Evolutionary conservation across 35 echinoderm and acorn worm genomes (phyloP), one percentile per base, ranked within the genome.

Genomic region (Stichopus chloronotus): DNA sequence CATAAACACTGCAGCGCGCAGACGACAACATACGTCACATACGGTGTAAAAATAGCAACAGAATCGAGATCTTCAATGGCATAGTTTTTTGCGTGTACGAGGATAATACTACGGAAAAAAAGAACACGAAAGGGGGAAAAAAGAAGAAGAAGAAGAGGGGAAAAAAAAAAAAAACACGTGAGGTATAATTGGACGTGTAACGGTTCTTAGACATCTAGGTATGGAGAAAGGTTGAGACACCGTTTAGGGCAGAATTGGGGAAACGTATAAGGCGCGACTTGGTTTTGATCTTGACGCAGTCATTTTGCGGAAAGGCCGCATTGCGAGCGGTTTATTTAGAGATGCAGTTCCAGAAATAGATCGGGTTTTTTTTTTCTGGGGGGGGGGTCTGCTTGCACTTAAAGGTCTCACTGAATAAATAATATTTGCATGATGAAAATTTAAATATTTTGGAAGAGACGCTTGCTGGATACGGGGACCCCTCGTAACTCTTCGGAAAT

Each of bases 11-110:
- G 58, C 87, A 88, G 65, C 87, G 87, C 11, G 87, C 57, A 88
- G 87, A 88, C 87, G 87, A 88, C 87, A 63, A 63, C 59, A 58
- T 88, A 88, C 87, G 87, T 88, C 87, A 88, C 87, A 72, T 22
- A 88, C 58, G 87, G 65, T 88, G 55, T 72, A 72, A 88, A 69
- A 25, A 88, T 63, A 88, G 87, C 87, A 22, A 63, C 59, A 9
- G 87, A 6, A 52, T 10, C 12, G 43, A 72, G 59, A 72, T 52
- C 59, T 63, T 72, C 87, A 88, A 88, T 72, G 58, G 21, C 56
- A 88, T 72, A 72, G 60, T 88, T 88, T 53, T 88, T 9, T n/a
- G 53, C n/a, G n/a, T n/a, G 9, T 58, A 84, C n/a, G 23, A 54
- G 43, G n/a, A 12, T 6, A 84, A 58, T 57, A 72, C 68, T 72